A percentile compares a stretch with the other conserved stretches of the same genome.
phyloP scores from a whole-genome alignment of 2,888 invertebrate species.

The Philopedon plagiatum region DNA sequence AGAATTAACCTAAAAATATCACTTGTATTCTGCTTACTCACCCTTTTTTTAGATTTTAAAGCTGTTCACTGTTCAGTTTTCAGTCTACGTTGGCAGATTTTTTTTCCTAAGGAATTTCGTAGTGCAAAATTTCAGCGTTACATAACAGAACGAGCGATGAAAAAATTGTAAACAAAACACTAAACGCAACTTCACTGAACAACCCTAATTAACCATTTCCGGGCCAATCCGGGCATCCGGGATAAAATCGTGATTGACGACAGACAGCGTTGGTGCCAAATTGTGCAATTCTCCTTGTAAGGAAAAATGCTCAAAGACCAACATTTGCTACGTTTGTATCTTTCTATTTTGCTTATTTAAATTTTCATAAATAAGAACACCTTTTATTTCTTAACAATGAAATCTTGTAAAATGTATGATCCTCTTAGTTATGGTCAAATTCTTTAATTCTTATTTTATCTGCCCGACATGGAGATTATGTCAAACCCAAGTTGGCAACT shows the following conservation, averaged over 20 bases:
- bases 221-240: conserved; percentile 67
- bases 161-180: conserved; percentile 57
- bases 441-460: too few species aligned
- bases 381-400: too few species aligned
- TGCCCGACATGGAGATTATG: too few species aligned
- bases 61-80: background rate
- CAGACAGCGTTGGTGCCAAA: conserved; percentile 20
- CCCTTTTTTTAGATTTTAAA: conserved; percentile 51
- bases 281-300: background rate
- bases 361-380: too few species aligned
- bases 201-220: conserved; percentile 67
- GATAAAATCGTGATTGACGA: conserved; percentile 53
- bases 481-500: conserved; percentile 7
- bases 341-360: background rate
- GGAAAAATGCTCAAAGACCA: background rate
- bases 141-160: conserved; percentile 34
- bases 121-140: conserved; percentile 30
- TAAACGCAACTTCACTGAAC: conserved; percentile 51
- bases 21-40: conserved; percentile 57
- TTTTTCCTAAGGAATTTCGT: background rate
- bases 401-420: too few species aligned
- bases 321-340: background rate
- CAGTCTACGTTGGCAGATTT: conserved; percentile 16
- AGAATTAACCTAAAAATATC: conserved; percentile 57
- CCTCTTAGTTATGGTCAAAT: too few species aligned